Evolutionary conservation across 1,140 invertebrate genomes (phyloP).

Genomic region (Neuroterus valhalla): DNA sequence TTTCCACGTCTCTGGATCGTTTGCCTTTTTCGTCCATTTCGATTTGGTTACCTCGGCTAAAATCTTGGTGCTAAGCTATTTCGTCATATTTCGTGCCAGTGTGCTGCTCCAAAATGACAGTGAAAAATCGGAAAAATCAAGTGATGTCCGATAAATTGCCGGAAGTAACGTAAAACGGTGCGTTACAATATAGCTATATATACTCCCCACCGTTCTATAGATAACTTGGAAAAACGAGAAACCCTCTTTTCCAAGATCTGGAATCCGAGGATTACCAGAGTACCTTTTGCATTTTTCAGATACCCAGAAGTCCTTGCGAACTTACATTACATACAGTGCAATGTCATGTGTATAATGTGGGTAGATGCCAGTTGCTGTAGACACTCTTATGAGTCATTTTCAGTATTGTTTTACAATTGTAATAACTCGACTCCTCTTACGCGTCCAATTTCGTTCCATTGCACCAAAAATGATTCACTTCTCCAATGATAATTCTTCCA

Average conservation of each 20-base stretch:
- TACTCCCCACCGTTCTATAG: conserved; percentile 48
- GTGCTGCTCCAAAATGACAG: conserved; percentile 57
- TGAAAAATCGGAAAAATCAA: conserved; percentile 53
- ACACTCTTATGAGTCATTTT: conserved; percentile 7
- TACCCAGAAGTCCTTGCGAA: background rate
- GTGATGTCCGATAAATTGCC: conserved; percentile 60
- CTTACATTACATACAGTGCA: background rate
- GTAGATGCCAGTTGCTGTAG: background rate
- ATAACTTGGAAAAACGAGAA: conserved; percentile 53
- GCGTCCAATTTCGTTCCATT: background rate
- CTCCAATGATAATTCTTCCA: no score
- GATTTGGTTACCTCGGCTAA: conserved; percentile 2
- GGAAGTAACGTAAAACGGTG: conserved; percentile 70
- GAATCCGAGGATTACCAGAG: background rate
- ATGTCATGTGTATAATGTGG: conserved; percentile 10
- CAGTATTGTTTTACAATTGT: conserved; percentile 23
- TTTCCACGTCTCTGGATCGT: conserved; percentile 41
- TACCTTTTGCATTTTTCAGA: conserved; percentile 1
- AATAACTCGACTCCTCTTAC: background rate
- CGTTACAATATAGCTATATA: conserved; percentile 44
- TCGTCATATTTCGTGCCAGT: conserved; percentile 44
- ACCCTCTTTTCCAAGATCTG: conserved; percentile 1
- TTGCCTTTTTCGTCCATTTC: conserved; percentile 17
- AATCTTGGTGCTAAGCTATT: background rate
- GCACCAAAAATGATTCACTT: background rate